Conservation (phyloP, 2,113 vertebrate species). For the Xenotilapia leptura region DNA sequence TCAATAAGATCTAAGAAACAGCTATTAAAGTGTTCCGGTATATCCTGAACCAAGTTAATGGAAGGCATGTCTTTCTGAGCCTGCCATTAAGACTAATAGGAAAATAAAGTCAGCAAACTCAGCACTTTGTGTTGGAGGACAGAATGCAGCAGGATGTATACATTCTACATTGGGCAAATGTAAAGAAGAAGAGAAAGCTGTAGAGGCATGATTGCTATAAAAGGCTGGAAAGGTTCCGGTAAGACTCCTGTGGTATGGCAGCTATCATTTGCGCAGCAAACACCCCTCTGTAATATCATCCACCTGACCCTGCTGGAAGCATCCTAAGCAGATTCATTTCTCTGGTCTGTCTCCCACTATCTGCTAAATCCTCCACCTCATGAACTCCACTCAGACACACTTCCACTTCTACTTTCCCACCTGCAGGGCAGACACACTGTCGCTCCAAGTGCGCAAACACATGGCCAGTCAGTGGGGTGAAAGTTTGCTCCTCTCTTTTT, state of each 20-base stretch:
- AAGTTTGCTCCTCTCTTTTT: conserved; percentile 28
- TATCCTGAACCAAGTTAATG: background rate
- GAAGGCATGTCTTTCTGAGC: background rate
- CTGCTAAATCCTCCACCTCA: background rate
- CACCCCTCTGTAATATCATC: conserved; percentile 8
- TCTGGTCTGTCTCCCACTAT: background rate
- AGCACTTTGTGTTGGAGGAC: background rate
- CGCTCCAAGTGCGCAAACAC: background rate
- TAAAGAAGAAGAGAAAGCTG: background rate
- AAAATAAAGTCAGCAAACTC: conserved; percentile 16
- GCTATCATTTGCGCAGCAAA: background rate
- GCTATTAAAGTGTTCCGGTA: background rate
- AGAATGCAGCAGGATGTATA: background rate
- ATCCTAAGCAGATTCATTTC: background rate
- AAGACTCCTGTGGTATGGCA: background rate
- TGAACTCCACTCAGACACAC: background rate
- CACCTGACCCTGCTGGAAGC: background rate
- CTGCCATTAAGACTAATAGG: conserved; percentile 37
- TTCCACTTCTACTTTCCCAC: conserved; percentile 17
- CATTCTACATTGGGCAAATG: background rate
- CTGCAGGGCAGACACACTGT: conserved; percentile 11
- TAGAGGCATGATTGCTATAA: background rate
- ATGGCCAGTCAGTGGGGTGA: conserved; percentile 21
- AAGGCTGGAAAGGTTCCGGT: background rate
- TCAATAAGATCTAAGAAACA: background rate